Evolutionary conservation across 2,113 vertebrate genomes (phyloP), one percentile per base, ranked within the genome.

Genomic region (Phyllostomus discolor): DNA sequence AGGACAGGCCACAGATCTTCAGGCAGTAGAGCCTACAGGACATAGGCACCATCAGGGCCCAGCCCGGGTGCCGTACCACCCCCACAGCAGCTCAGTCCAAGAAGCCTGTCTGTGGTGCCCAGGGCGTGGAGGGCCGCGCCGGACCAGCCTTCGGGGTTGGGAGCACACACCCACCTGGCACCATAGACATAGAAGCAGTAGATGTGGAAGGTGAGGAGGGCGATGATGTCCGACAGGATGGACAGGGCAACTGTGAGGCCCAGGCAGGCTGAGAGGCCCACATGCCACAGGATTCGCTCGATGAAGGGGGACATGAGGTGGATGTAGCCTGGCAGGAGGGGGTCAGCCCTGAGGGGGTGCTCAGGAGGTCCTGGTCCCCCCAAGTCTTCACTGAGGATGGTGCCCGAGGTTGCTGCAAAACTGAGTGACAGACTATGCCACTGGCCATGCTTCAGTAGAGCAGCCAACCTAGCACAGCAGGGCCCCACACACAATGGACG

Each of bases 121-220:
- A 43, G 10, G 24, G 31, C 48, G 20, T 16, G 16, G 66, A 70
- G n/a, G 41, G 41, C 48, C 26, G 9, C 41, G 38, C 38, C 0
- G 9, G 5, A 4, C 16, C 46, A 5, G 91, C 38, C 38, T 8
- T 0, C 6, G 0, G 16, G 43, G 3, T 4, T 4, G 33, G 14
- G 24, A 35, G 38, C 15, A 5, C 15, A 26, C 7, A 88, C 98
- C 92, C 96, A 99, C 99, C 99, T 99, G 98, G 99, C 99, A n/a
- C 99, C 99, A 0, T 99, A 99, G 92, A 99, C 99, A 2, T 99
- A 99, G 98, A 99, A 99, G 98, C 99, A 99, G 98, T 99, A 99
- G 98, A 99, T 99, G 97, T 99, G 99, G 98, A 99, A 99, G 89
- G 99, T 99, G 97, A 99, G 99, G 64, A 99, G 99, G 0, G 99